Conservation (phyloP, 1,140 invertebrate genomes). For the Hypsibius dujardini region DNA sequence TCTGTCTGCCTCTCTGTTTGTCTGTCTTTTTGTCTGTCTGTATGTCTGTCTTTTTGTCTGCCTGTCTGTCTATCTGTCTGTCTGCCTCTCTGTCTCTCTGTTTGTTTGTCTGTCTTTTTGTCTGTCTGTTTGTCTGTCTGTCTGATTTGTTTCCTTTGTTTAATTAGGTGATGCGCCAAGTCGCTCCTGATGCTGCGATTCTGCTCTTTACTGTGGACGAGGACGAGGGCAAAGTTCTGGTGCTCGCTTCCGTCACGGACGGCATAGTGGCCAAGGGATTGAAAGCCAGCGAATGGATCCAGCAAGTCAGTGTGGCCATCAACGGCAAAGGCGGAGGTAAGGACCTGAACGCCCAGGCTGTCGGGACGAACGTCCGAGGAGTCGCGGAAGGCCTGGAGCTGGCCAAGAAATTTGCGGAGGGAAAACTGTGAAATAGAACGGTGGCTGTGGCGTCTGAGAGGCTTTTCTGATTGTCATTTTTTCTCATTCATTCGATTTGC, state of each 20-base stretch:
- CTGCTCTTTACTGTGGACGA: slow-evolving; percentile 79
- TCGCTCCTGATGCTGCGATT: slow-evolving; percentile 62
- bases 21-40: no score
- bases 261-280: slow-evolving; percentile 57
- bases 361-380: slow-evolving; percentile 55
- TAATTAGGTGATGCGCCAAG: slow-evolving; percentile 49
- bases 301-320: slow-evolving; percentile 53
- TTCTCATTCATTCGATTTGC: no score
- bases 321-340: slow-evolving; percentile 90
- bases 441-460: no score
- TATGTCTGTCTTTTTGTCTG: no score
- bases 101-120: no score
- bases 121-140: no score
- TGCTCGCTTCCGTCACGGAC: slow-evolving; percentile 55
- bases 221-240: slow-evolving; percentile 71
- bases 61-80: no score
- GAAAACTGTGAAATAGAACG: slow-evolving; percentile 40
- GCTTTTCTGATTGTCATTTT: no score
- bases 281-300: slow-evolving; percentile 89
- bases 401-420: slow-evolving; percentile 60
- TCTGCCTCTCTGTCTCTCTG: no score
- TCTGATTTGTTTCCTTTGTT: no score
- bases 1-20: no score
- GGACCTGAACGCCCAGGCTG: slow-evolving; percentile 81
- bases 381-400: slow-evolving; percentile 54